These are phyloP conservation scores for Calonectris borealis DNA, from an alignment of 2,113 vertebrate species.

Conservation along the genomic window DNA sequence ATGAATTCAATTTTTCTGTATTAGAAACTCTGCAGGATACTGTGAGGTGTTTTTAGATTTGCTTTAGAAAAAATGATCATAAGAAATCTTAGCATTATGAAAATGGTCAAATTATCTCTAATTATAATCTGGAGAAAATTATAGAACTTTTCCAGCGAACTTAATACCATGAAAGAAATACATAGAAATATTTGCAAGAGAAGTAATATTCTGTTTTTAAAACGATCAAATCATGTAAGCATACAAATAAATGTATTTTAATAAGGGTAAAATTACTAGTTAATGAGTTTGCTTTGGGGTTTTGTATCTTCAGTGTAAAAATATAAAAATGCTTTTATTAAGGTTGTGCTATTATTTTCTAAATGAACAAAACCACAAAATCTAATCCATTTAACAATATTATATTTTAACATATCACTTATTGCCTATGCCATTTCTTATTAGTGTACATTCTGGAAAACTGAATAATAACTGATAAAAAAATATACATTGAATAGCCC, in stretches of 20 bases:
- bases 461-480: conserved; percentile 59
- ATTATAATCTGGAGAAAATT: conserved; percentile 78
- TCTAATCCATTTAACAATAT: conserved; percentile 78
- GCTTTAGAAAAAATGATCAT: conserved; percentile 60
- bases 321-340: conserved; percentile 83
- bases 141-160: conserved; percentile 75
- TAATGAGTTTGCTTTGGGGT: conserved; percentile 88
- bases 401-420: conserved; percentile 74
- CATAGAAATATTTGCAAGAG: conserved; percentile 74
- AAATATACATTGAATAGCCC: conserved; percentile 20
- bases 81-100: conserved; percentile 72
- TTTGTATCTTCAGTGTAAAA: conserved; percentile 79
- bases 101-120: conserved; percentile 80
- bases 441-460: conserved; percentile 65
- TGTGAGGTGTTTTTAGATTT: conserved; percentile 51
- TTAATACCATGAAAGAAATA: conserved; percentile 65
- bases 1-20: conserved; percentile 26
- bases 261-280: conserved; percentile 86
- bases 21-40: conserved; percentile 60
- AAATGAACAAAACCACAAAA: conserved; percentile 77
- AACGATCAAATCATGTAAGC: conserved; percentile 82
- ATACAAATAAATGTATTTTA: conserved; percentile 88
- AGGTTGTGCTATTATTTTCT: conserved; percentile 80
- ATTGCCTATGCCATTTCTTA: conserved; percentile 62
- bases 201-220: conserved; percentile 77